Evolutionary conservation across 2,113 vertebrate species (phyloP), one percentile per base, ranked within the genome.

Genomic region (Diphyllodes magnificus): DNA sequence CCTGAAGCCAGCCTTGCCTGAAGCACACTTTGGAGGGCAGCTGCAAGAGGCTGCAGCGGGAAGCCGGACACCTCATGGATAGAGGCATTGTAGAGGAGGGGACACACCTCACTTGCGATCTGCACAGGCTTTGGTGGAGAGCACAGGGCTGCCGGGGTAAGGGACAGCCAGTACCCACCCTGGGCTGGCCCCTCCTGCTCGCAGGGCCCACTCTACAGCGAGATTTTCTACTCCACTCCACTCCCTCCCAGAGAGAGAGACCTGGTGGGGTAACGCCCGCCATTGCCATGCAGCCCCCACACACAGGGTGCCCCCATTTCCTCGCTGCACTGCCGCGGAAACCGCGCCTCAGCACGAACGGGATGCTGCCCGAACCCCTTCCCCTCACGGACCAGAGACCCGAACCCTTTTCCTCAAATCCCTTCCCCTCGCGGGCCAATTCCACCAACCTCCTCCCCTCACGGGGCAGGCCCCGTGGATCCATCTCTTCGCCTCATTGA

Each of bases 71-170:
- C 0, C 1, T 2, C 16, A 10, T 0, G 10, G 60, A 19, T 0
- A 40, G 0, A 31, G 2, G 8, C 5, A 51, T 1, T 0, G 0
- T 0, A 7, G 10, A 19, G 15, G 2, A 0, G 4, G 7, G 10
- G 2, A 13, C 3, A 5, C 23, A 5, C 2, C 15, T 25, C 11
- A 5, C 33, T 7, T 1, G 5, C 9, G 2, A 9, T 1, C 21
- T 2, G 3, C n/a, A 31, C n/a, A n/a, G 40, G 59, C 30, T 63
- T 44, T 2, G 21, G 18, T 0, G 2, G 20, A 45, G 4, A 13
- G 14, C 21, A 30, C 1, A 25, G 21, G 11, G 8, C 25, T 2
- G 13, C 37, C 7, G 6, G 1, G 22, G 7, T 8, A 47, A 60
- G 18, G 13, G 15, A 3, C 1, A 2, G 25, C 9, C 30, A 24